These are phyloP conservation scores for Drosophila engyochracea DNA, from an alignment of 2,888 invertebrate species.

Conservation along the genomic window DNA sequence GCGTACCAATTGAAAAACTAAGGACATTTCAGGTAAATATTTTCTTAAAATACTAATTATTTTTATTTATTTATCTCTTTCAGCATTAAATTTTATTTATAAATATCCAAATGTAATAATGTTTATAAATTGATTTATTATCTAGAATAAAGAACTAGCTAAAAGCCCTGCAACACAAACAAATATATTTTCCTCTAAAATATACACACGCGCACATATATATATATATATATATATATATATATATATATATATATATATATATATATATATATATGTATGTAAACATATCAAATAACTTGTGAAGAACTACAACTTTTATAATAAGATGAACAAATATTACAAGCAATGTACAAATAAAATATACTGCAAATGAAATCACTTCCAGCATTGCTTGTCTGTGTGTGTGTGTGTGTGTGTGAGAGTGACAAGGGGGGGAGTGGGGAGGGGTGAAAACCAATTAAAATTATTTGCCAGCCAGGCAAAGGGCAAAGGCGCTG, in stretches of 20 bases:
- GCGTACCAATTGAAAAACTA: slow-evolving; percentile 16
- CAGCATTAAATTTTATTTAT: background rate
- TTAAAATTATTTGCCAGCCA: slow-evolving; percentile 72
- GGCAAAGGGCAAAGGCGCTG: slow-evolving; percentile 66
- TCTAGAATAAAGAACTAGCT: slow-evolving; percentile 20
- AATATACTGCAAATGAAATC: slow-evolving; percentile 50
- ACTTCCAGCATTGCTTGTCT: slow-evolving; percentile 24
- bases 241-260: background rate
- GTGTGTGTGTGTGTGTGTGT: background rate
- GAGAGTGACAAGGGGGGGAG: background rate
- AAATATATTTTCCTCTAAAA: slow-evolving; percentile 51
- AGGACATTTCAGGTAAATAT: slow-evolving; percentile 20
- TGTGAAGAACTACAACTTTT: slow-evolving; percentile 46
- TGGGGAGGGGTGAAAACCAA: slow-evolving; percentile 58
- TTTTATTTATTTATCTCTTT: background rate
- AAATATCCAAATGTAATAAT: background rate
- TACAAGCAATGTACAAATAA: slow-evolving; percentile 26
- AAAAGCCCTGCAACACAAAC: slow-evolving; percentile 18
- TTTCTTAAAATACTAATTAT: background rate
- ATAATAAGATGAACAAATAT: slow-evolving; percentile 54
- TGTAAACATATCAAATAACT: slow-evolving; percentile 10
- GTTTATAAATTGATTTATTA: background rate
- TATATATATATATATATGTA: background rate
- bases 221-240: background rate
- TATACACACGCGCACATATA: slow-evolving; percentile 7